Base-by-base conservation (phyloP, 2,888 invertebrate genomes). In the Ennomos erosarius region DNA sequence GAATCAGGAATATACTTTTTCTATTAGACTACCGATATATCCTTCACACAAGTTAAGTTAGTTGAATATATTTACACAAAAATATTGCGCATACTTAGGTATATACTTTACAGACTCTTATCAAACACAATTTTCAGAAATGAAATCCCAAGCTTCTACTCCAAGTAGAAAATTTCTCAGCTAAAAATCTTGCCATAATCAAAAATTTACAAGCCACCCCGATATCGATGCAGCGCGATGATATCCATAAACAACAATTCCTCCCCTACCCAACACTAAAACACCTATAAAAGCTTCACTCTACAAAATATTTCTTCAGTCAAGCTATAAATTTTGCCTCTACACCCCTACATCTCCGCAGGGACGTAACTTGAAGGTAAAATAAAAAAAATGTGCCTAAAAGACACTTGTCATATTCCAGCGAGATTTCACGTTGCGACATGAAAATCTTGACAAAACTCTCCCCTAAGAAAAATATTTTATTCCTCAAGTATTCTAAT, bases 211-310 rank as follows among this genome's bases (percentile, higher is more conserved):
- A 55, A 34, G 9, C 54, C 10, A 11, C 38, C 39, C 9, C 34
- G 13, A 40, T n/a, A 44, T 58, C 58, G 53, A 44, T 52, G 42
- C 43, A 47, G 34, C 35, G 16, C 39, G 42, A 52, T 52, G 48
- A 49, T 59, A 45, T 45, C 44, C 39, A 55, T 51, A 60, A 55
- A 60, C 47, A 51, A 52, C 26, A 46, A 46, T 44, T 37, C 12
- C 44, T 16, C 12, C 45, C 52, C 37, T 2, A 1, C 35, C 10
- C 53, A 10, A 33, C 51, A 45, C 59, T 53, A 60, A 62, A 67
- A 59, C 47, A 63, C 62, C 65, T 62, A 64, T 69, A 69, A 69
- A 68, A 64, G 46, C 39, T 63, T 64, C 68, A 66, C 63, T 60
- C 55, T 40, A 54, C 66, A 64, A 64, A 63, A 67, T 63, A 67